Percentiles rank a stretch among this genome's conserved stretches.
phyloP scores from a whole-genome alignment of 2,113 vertebrate genomes.

The Pholis gunnellus region DNA sequence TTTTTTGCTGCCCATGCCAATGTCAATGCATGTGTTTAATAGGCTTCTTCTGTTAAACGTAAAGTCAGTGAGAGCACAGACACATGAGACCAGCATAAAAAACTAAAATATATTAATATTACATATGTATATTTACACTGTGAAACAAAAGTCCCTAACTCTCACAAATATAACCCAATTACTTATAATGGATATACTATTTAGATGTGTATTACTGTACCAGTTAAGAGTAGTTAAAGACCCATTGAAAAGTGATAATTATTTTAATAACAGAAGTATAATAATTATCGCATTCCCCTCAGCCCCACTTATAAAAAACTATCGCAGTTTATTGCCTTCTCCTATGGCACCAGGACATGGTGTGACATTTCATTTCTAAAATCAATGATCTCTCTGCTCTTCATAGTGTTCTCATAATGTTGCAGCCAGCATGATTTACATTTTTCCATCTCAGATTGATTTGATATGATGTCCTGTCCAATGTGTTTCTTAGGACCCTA shows the following conservation, averaged over 20 bases:
- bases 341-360: constrained; percentile 48
- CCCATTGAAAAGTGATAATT: not conserved
- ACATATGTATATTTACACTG: not conserved
- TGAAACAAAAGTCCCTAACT: not conserved
- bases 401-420: constrained; percentile 61
- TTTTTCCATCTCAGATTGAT: constrained; percentile 75
- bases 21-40: not conserved
- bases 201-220: not conserved
- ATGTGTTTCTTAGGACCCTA: constrained; percentile 43
- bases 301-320: constrained; percentile 29
- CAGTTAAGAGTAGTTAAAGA: constrained; percentile 13
- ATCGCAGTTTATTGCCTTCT: constrained; percentile 31
- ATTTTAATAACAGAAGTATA: constrained; percentile 22
- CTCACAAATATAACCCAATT: not conserved
- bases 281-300: constrained; percentile 37
- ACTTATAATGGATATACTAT: not conserved
- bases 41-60: not conserved
- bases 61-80: not conserved
- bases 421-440: constrained; percentile 61
- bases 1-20: not conserved
- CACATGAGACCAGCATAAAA: not conserved
- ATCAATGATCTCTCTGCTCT: constrained; percentile 70
- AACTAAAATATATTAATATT: not conserved
- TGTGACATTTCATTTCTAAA: constrained; percentile 70
- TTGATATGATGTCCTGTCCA: constrained; percentile 67